Base-by-base conservation (phyloP, 2,797 vertebrate species). In the Avahi laniger region DNA sequence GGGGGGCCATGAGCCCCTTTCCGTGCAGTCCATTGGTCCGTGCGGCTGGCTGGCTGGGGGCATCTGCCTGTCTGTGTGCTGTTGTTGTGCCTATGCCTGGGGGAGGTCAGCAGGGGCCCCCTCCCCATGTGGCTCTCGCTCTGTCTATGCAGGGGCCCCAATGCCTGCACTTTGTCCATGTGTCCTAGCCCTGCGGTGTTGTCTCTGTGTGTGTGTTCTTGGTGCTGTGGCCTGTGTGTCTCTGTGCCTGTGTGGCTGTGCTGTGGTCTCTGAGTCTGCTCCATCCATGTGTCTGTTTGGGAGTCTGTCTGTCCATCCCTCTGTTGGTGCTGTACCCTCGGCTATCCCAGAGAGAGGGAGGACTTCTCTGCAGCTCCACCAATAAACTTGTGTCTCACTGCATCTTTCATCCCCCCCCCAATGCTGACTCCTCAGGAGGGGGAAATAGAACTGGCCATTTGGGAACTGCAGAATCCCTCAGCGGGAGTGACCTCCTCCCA, bases 101-200 rank as follows among this genome's bases (percentile, higher is more conserved):
- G 96, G 94, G 97, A 95, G 95, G 95, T 82, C 92, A 92, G 83
- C 87, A 89, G 93, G 94, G 94, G 96, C 89, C 85, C 96, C 83
- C 96, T 97, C 88, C 96, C 95, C 85, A 18, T 0, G 2, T 90
- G 84, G 95, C 75, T 57, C 89, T 95, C 20, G 63, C 95, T 96
- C 82, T 92, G 96, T 95, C 96, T 97, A 97, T 97, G 97, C 97
- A 97, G 96, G 73, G 95, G 97, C 92, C 97, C 98, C 97, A 48
- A 96, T 93, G 67, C 85, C 81, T 15, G 96, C 97, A 98, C 97
- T 96, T 95, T 96, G 96, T 95, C 89, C 28, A 1, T 86, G 65
- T 96, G 81, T 94, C 52, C 35, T 50, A 41, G 48, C 72, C 79
- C 24, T 95, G 75, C 93, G 94, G 73, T 75, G 35, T 84, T 95